These are phyloP conservation scores for Podargus strigoides DNA, from an alignment of 2,797 vertebrate species.

Conservation along the genomic window DNA sequence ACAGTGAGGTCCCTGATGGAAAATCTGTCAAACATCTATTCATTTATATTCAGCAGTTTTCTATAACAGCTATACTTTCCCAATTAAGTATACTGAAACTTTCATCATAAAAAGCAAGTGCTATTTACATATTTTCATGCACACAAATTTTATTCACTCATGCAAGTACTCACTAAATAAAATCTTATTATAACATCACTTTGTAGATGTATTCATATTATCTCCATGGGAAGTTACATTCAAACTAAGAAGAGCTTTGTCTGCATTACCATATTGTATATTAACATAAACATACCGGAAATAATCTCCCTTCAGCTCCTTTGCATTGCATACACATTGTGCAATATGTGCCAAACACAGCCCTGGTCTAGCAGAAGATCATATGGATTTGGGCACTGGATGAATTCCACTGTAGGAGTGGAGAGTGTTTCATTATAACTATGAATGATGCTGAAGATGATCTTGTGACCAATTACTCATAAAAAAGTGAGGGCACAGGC, in stretches of 20 bases:
- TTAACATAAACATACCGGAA: neutral
- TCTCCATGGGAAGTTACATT: neutral
- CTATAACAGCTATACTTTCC: neutral
- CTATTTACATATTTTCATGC: neutral
- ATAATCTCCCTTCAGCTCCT: neutral
- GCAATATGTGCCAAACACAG: neutral
- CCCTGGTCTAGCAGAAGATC: neutral
- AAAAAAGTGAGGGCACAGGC: neutral
- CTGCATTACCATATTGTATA: neutral
- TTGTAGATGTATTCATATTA: neutral
- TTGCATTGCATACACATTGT: neutral
- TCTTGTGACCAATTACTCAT: neutral
- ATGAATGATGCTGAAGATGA: neutral
- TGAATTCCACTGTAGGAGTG: neutral
- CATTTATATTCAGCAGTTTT: conserved; percentile 39
- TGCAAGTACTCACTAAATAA: neutral
- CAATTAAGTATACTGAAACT: conserved; percentile 14
- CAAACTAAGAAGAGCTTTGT: neutral
- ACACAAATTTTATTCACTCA: neutral
- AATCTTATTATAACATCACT: neutral
- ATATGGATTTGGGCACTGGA: neutral
- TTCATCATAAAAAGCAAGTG: conserved; percentile 22
- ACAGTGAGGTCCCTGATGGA: neutral
- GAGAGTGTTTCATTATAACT: neutral
- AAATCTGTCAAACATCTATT: conserved; percentile 18